A percentile compares a stretch with the other conserved stretches of the same genome.
These are phyloP conservation scores for Drosophila kepulauana DNA, from an alignment of 1,140 invertebrate species.

Conservation along the genomic window DNA sequence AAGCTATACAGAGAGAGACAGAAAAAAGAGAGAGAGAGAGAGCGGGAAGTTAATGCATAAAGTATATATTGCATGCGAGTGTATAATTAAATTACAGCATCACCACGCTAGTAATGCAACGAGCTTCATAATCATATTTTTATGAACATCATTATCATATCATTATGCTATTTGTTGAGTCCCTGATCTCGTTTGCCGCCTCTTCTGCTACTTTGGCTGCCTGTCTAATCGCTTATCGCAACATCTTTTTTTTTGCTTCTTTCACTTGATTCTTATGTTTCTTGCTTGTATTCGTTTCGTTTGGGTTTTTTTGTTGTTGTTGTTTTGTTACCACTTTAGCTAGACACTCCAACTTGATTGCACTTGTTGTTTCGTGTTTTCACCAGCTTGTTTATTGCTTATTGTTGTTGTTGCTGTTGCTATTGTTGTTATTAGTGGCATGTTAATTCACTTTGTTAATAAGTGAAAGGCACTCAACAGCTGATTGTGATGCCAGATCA, in stretches of 20 bases:
- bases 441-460: constrained; percentile 79
- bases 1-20: constrained; percentile 51
- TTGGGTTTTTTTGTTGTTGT: constrained; percentile 17
- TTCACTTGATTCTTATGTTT: constrained; percentile 4
- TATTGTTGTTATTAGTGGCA: constrained; percentile 49
- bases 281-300: constrained; percentile 3
- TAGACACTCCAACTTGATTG: constrained; percentile 47
- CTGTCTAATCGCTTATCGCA: constrained; percentile 35
- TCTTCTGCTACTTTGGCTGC: constrained; percentile 6
- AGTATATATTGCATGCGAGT: constrained; percentile 61
- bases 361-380: constrained; percentile 55
- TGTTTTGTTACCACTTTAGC: constrained; percentile 27
- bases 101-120: constrained; percentile 27
- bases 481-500: constrained; percentile 28
- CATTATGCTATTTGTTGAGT: constrained; percentile 46
- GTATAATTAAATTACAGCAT: constrained; percentile 65
- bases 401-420: constrained; percentile 29
- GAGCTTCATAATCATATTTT: constrained; percentile 25
- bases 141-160: constrained; percentile 30
- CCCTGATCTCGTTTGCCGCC: constrained; percentile 72
- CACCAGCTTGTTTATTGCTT: constrained; percentile 43
- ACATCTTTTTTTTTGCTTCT: constrained; percentile 33
- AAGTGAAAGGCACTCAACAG: constrained; percentile 67
- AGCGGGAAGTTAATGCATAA: constrained; percentile 46
- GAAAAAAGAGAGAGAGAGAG: background rate